Percentiles rank a stretch among this genome's conserved stretches.
Evolutionary conservation across 1,140 invertebrate species (phyloP).

Genomic region (Orchestia grillus): DNA sequence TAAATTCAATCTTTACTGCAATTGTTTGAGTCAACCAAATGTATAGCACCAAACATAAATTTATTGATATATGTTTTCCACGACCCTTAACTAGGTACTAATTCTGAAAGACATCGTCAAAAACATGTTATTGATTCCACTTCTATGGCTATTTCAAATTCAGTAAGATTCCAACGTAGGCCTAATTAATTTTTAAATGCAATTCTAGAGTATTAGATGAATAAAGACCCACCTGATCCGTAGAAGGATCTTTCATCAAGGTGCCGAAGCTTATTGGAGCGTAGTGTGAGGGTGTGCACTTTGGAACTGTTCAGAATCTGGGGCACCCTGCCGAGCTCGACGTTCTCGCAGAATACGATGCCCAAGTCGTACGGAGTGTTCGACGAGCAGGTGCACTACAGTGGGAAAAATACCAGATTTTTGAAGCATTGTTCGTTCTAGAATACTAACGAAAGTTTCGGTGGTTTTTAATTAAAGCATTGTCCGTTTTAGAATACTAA

Average conservation of each 20-base stretch:
- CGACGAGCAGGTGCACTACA: slow-evolving; percentile 63
- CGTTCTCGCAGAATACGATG: slow-evolving; percentile 67
- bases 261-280: slow-evolving; percentile 63
- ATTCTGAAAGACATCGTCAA: background rate
- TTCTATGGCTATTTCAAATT: background rate
- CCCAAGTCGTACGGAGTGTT: slow-evolving; percentile 66
- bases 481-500: background rate
- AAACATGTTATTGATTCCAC: background rate
- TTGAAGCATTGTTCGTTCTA: background rate
- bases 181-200: background rate
- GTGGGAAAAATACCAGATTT: background rate
- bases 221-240: slow-evolving; percentile 62
- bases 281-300: slow-evolving; percentile 65
- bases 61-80: background rate
- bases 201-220: background rate
- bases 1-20: background rate
- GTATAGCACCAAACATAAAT: too few species aligned
- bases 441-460: background rate
- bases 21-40: background rate
- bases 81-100: background rate
- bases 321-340: slow-evolving; percentile 64
- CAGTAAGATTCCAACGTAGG: background rate
- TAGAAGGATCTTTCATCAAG: slow-evolving; percentile 65
- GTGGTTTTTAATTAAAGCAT: background rate
- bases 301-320: slow-evolving; percentile 67